Conservation (phyloP, 1,140 invertebrate genomes). For the Kradibia gibbosae region DNA sequence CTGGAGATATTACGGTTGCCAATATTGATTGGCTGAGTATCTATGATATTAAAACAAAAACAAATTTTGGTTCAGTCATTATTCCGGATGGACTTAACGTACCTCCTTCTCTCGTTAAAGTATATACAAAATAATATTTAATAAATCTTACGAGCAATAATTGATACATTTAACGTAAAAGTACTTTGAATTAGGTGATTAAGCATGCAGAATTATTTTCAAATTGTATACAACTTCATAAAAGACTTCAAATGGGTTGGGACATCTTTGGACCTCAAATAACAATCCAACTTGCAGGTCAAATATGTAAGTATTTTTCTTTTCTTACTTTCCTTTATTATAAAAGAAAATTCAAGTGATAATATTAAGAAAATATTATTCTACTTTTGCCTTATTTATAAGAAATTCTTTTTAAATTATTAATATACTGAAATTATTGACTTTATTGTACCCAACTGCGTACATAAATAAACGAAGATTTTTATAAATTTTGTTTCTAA, state of each 20-base stretch:
- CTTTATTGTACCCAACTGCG: no score
- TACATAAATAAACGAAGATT: no score
- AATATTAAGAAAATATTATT: no score
- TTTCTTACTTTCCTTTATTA: neutral
- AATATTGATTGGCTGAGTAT: conserved; percentile 90
- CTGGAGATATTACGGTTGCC: conserved; percentile 87
- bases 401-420: no score
- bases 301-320: conserved; percentile 73
- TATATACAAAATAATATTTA: conserved; percentile 57
- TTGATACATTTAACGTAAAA: neutral
- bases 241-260: conserved; percentile 88
- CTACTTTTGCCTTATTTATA: no score
- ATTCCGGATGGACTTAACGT: conserved; percentile 88
- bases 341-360: neutral
- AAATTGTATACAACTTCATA: conserved; percentile 89
- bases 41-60: conserved; percentile 81
- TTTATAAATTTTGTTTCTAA: no score
- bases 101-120: conserved; percentile 84
- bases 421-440: no score
- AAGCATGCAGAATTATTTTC: conserved; percentile 75
- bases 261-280: conserved; percentile 92
- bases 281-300: conserved; percentile 88
- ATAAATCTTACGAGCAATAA: neutral
- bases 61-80: conserved; percentile 84
- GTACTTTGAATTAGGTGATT: conserved; percentile 57